Percentiles rank a stretch among this genome's conserved stretches.
Evolutionary conservation across 2,797 vertebrate genomes (phyloP).

Genomic region (Gymnopithys bicolor): DNA sequence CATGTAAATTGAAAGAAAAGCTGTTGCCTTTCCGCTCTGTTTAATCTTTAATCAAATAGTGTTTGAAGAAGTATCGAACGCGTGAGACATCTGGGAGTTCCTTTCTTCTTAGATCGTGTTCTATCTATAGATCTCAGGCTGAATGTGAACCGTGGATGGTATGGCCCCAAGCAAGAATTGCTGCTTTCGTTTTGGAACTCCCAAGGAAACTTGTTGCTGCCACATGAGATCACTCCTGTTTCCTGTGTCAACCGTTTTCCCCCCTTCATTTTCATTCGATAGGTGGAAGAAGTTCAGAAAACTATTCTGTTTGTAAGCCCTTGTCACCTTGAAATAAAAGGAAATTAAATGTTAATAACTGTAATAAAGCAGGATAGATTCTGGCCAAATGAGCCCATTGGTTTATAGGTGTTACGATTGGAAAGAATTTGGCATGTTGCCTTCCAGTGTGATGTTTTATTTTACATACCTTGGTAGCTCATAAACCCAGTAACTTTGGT

Average conservation of each 20-base stretch:
- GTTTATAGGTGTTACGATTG: neutral
- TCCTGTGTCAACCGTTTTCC: neutral
- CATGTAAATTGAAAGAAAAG: neutral
- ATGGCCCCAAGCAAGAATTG: constrained; percentile 9
- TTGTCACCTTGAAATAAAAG: neutral
- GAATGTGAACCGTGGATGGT: neutral
- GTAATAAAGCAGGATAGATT: neutral
- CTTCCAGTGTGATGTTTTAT: neutral
- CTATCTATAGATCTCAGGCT: constrained; percentile 5
- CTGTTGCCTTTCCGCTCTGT: neutral
- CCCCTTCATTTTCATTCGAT: neutral
- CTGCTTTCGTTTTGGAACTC: neutral
- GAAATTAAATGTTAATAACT: neutral
- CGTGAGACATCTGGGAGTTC: neutral
- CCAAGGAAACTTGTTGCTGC: constrained; percentile 11
- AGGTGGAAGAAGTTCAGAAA: neutral
- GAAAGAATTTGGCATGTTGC: neutral
- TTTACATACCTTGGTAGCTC: constrained; percentile 53
- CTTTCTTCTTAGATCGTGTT: neutral
- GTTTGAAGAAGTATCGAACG: neutral
- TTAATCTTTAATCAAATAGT: constrained; percentile 40
- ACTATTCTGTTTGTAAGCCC: neutral
- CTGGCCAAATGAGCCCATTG: neutral
- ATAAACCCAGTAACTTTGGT: constrained; percentile 14
- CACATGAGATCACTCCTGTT: constrained; percentile 14